These are phyloP conservation scores for Dendrocopos noguchii DNA, from an alignment of 2,113 vertebrate species.

Conservation along the genomic window DNA sequence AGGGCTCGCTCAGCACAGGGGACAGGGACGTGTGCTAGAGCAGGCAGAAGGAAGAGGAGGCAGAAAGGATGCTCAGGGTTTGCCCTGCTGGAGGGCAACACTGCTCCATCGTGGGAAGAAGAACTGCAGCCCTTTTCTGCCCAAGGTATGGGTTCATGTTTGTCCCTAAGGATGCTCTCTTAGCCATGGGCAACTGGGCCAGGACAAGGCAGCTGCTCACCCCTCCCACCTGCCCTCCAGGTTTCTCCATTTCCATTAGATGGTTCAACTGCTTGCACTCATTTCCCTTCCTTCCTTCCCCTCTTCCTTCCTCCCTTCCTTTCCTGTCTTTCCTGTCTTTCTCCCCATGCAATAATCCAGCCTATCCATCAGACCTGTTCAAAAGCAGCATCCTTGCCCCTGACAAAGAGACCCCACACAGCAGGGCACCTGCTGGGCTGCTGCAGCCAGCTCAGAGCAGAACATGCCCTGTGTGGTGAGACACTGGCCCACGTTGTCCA, in stretches of 20 bases:
- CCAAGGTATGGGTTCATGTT: rapidly evolving
- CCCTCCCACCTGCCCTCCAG: not conserved
- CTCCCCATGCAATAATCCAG: not conserved
- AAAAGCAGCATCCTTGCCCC: not conserved
- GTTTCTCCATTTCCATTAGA: not conserved
- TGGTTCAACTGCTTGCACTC: not conserved
- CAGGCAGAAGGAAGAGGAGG: not conserved
- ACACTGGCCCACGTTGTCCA: no score
- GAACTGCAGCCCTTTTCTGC: not conserved
- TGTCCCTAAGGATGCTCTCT: not conserved
- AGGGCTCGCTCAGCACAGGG: not conserved
- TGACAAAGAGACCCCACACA: not conserved
- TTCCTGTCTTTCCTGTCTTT: not conserved
- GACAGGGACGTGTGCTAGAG: not conserved
- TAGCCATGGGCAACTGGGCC: rapidly evolving
- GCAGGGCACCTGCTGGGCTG: not conserved
- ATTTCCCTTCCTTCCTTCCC: not conserved
- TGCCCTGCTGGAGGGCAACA: not conserved
- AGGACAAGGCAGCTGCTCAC: not conserved
- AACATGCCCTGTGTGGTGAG: not conserved
- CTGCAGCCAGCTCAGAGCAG: not conserved
- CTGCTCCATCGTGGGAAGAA: not conserved
- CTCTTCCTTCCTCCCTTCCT: not conserved
- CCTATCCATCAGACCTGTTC: not conserved
- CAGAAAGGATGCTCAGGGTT: not conserved